Percentiles rank a stretch among this genome's conserved stretches.
Evolutionary conservation across 2,113 vertebrate species (phyloP).

Genomic region (Xiphophorus maculatus): DNA sequence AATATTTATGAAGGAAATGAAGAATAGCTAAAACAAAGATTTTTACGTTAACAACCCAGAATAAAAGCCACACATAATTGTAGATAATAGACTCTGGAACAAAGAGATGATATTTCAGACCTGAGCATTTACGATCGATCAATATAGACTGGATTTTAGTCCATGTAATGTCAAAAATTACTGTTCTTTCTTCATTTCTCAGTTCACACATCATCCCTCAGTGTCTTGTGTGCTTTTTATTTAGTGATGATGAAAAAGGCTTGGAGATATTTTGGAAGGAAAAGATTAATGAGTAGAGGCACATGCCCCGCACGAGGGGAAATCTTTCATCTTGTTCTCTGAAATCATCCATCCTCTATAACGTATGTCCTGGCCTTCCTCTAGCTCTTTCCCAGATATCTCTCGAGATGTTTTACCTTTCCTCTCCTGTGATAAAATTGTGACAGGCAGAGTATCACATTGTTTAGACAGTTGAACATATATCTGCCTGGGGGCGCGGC

Average conservation of each 20-base stretch:
- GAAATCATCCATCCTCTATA: constrained; percentile 7
- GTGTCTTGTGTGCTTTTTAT: background rate
- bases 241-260: constrained; percentile 42
- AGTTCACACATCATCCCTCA: constrained; percentile 7
- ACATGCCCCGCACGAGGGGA: constrained; percentile 26
- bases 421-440: background rate
- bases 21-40: background rate
- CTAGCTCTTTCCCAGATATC: constrained; percentile 10
- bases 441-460: constrained; percentile 48
- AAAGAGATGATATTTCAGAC: constrained; percentile 6
- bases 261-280: constrained; percentile 25
- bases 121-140: constrained; percentile 32
- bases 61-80: constrained; percentile 26
- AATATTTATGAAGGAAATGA: background rate
- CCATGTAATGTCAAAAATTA: constrained; percentile 18
- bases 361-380: constrained; percentile 2
- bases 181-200: constrained; percentile 17
- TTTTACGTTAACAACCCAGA: background rate
- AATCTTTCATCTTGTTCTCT: constrained; percentile 30
- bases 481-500: constrained; percentile 39
- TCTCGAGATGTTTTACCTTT: constrained; percentile 28
- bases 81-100: constrained; percentile 5
- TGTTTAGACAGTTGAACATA: constrained; percentile 54
- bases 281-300: constrained; percentile 30
- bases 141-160: constrained; percentile 21